Conservation (phyloP, 2,797 vertebrate species). For the Chiroxiphia lanceolata region DNA sequence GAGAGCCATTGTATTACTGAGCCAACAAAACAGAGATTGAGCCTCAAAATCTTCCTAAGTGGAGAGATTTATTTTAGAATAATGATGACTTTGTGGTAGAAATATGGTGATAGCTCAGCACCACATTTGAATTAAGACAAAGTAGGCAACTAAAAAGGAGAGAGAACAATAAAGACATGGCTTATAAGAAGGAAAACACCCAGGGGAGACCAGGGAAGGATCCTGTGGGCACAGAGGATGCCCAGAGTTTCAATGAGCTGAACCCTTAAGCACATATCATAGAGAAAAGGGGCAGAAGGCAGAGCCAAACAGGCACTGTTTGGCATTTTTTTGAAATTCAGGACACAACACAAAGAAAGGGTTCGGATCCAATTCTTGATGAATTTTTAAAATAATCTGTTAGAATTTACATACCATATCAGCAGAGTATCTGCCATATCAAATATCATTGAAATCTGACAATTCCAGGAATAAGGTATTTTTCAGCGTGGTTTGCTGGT, state of each 20-base stretch:
- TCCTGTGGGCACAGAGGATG: not conserved
- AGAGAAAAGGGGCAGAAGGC: not conserved
- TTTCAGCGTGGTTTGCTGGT: conserved; percentile 25
- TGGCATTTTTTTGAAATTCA: not conserved
- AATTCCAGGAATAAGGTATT: conserved; percentile 29
- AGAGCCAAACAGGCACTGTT: not conserved
- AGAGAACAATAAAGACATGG: not conserved
- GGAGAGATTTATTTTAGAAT: conserved; percentile 2
- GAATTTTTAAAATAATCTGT: not conserved
- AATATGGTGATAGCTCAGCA: conserved; percentile 5
- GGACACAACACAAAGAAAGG: not conserved
- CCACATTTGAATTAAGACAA: conserved; percentile 12
- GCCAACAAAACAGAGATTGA: conserved; percentile 26
- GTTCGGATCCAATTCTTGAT: not conserved
- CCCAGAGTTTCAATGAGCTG: not conserved
- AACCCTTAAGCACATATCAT: not conserved
- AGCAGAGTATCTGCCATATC: not conserved
- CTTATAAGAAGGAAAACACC: not conserved
- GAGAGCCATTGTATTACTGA: conserved; percentile 1
- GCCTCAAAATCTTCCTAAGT: not conserved
- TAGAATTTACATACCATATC: not conserved
- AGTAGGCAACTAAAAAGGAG: not conserved
- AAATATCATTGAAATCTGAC: not conserved
- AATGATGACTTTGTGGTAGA: not conserved
- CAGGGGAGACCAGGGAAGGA: not conserved